Conservation (phyloP, 1,140 invertebrate species). For the Drosophila oshimai region DNA sequence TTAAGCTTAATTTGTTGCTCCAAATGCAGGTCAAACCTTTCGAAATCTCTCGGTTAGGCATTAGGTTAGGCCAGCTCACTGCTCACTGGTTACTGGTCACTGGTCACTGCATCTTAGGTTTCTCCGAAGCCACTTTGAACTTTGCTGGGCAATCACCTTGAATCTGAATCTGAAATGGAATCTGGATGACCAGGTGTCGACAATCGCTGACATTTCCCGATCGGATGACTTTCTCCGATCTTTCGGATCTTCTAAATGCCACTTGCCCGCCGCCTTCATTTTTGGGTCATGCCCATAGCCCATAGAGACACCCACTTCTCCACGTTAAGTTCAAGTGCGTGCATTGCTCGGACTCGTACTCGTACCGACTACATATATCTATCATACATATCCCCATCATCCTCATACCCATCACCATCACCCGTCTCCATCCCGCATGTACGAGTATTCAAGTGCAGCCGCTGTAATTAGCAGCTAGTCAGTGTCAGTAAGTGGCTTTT, state of each 20-base stretch:
- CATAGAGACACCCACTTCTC: background rate
- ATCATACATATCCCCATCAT: background rate
- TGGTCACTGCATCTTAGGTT: background rate
- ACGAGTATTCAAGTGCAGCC: slow-evolving; percentile 27
- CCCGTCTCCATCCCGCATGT: background rate
- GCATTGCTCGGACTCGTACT: slow-evolving; percentile 11
- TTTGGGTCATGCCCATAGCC: background rate
- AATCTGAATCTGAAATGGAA: slow-evolving; percentile 17
- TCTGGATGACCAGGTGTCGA: background rate
- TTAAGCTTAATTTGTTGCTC: slow-evolving; percentile 47
- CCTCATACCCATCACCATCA: background rate
- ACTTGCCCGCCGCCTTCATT: background rate
- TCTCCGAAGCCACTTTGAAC: background rate
- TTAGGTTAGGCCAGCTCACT: slow-evolving; percentile 6
- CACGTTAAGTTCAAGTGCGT: slow-evolving; percentile 43
- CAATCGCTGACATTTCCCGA: background rate
- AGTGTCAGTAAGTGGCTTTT: slow-evolving; percentile 45
- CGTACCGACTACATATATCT: too few relatives aligned
- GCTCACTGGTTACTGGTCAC: background rate
- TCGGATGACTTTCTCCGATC: too few relatives aligned
- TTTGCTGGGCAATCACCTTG: slow-evolving; percentile 3
- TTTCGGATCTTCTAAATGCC: background rate
- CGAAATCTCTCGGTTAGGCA: slow-evolving; percentile 36
- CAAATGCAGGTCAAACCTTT: slow-evolving; percentile 50
- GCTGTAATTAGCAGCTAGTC: slow-evolving; percentile 28